A percentile compares a stretch with the other conserved stretches of the same genome.
Conservation (phyloP, 1,140 invertebrate species). For the Eumaeus atala region DNA sequence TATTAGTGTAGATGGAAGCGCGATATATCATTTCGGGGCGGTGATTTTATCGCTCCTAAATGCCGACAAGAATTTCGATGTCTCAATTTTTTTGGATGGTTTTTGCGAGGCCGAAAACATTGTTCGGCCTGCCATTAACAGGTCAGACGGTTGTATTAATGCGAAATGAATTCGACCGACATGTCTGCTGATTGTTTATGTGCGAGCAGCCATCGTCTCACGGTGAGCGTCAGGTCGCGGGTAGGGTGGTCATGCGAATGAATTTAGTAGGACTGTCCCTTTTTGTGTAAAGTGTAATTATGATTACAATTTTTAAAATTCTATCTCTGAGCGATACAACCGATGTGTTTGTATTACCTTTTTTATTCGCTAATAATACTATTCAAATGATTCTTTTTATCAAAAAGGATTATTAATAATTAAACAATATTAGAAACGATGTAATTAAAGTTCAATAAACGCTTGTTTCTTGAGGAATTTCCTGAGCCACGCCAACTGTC, state of each 20-base stretch:
- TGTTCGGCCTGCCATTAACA: slow-evolving; percentile 47
- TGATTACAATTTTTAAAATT: too few relatives aligned
- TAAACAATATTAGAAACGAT: too few relatives aligned
- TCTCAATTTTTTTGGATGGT: slow-evolving; percentile 54
- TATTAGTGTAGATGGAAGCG: slow-evolving; percentile 60
- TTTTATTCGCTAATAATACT: too few relatives aligned
- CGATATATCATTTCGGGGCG: slow-evolving; percentile 64
- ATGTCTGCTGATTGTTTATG: slow-evolving; percentile 49
- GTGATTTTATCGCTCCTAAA: slow-evolving; percentile 66
- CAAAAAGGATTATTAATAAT: too few relatives aligned
- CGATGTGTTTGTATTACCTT: too few relatives aligned
- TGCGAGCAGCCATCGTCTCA: slow-evolving; percentile 42
- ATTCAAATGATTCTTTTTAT: too few relatives aligned
- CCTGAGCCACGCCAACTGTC: too few relatives aligned
- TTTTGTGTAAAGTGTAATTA: not conserved
- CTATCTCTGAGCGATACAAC: too few relatives aligned
- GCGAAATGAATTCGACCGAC: slow-evolving; percentile 37
- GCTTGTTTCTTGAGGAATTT: too few relatives aligned
- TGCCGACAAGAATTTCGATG: slow-evolving; percentile 60
- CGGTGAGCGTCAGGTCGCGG: slow-evolving; percentile 21
- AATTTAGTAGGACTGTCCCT: not conserved
- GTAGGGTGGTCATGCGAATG: not conserved
- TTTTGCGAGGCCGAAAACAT: slow-evolving; percentile 52
- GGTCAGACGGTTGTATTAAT: slow-evolving; percentile 33
- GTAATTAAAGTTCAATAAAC: too few relatives aligned